A percentile compares a stretch with the other conserved stretches of the same genome.
These are phyloP conservation scores for Polyommatus iphigenia DNA, from an alignment of 2,888 invertebrate species.

Conservation along the genomic window DNA sequence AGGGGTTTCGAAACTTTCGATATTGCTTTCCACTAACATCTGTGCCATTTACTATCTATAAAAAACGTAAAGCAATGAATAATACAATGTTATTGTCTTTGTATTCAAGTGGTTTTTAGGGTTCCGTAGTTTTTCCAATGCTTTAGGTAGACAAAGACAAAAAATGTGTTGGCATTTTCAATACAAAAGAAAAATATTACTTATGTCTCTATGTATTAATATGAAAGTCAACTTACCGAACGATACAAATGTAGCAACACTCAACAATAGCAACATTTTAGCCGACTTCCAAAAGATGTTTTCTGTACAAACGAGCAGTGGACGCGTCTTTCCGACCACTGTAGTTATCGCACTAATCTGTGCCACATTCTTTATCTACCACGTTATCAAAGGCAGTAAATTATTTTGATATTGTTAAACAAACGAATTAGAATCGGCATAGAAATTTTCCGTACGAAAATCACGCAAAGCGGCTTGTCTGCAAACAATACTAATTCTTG, in stretches of 20 bases:
- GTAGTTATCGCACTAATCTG: conserved; percentile 66
- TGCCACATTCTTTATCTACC: conserved; percentile 57
- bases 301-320: conserved; percentile 33
- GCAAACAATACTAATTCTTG: conserved; percentile 23
- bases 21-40: too few species aligned
- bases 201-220: too few species aligned
- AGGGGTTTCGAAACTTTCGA: too few species aligned
- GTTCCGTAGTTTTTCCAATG: too few species aligned
- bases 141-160: too few species aligned
- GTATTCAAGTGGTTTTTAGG: too few species aligned
- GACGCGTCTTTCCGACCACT: conserved; percentile 49
- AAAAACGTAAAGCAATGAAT: too few species aligned
- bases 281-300: conserved; percentile 19
- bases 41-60: too few species aligned
- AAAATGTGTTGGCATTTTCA: too few species aligned
- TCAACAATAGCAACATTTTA: conserved; percentile 57
- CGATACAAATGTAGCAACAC: conserved; percentile 53
- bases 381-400: conserved; percentile 65
- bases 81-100: too few species aligned
- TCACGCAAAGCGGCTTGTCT: neutral
- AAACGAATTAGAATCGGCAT: conserved; percentile 43
- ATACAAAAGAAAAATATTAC: too few species aligned
- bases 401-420: conserved; percentile 61
- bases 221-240: conserved; percentile 54
- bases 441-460: conserved; percentile 42